A percentile compares a stretch with the other conserved stretches of the same genome.
Evolutionary conservation across 2,113 vertebrate genomes (phyloP).

Genomic region (Psittacara wagleri): DNA sequence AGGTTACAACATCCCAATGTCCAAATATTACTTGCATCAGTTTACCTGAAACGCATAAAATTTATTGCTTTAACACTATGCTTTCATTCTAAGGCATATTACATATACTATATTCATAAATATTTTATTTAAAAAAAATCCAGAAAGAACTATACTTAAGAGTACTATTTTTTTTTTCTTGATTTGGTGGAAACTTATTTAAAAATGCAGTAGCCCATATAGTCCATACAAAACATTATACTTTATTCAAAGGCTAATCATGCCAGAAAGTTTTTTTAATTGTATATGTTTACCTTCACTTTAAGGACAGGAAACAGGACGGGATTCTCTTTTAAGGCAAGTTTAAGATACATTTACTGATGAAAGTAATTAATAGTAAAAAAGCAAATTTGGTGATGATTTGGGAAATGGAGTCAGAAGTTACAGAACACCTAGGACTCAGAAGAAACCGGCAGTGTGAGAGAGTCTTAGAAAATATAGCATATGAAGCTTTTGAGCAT

Average conservation of each 20-base stretch:
- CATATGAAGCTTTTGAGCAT: background rate
- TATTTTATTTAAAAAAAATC: background rate
- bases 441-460: background rate
- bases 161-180: background rate
- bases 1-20: constrained; percentile 96
- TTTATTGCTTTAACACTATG: background rate
- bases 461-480: background rate
- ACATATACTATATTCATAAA: background rate
- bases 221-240: background rate
- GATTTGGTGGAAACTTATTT: background rate
- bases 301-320: background rate
- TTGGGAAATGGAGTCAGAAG: background rate
- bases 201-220: background rate
- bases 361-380: background rate
- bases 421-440: background rate
- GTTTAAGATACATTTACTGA: background rate
- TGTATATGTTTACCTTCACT: background rate
- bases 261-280: background rate
- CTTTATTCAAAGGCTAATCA: background rate
- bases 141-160: background rate
- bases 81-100: background rate
- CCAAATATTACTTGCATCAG: constrained; percentile 96
- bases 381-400: background rate
- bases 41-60: constrained; percentile 83
- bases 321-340: background rate